Conservation (phyloP, 2,797 vertebrate species). For the Nasua narica region DNA sequence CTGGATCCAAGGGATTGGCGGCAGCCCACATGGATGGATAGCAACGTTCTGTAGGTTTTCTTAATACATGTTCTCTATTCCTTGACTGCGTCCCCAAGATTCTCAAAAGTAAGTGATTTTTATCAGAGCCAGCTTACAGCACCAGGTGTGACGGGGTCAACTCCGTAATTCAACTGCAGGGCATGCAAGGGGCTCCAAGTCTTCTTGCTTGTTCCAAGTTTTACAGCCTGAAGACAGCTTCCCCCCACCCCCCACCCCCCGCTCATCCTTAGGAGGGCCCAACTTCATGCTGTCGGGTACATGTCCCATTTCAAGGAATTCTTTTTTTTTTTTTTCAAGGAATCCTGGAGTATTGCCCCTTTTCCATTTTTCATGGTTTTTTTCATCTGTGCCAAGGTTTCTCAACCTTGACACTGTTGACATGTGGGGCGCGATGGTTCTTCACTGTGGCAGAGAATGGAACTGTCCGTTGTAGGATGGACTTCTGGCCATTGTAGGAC, state of each 20-base stretch:
- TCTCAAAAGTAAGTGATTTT: conserved; percentile 39
- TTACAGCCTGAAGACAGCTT: not conserved
- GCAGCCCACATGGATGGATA: not conserved
- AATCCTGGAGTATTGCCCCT: not conserved
- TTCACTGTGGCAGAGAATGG: not conserved
- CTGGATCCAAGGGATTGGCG: not conserved
- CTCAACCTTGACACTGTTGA: not conserved
- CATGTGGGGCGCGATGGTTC: not conserved
- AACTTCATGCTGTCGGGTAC: not conserved
- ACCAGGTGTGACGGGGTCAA: not conserved
- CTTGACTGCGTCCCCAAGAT: not conserved
- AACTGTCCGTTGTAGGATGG: not conserved
- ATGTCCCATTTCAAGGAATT: not conserved
- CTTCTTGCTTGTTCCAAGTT: not conserved
- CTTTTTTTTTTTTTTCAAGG: not conserved
- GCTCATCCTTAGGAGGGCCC: not conserved
- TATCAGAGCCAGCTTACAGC: not conserved
- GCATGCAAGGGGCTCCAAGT: not conserved
- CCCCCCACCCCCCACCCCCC: not conserved
- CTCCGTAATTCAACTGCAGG: not conserved
- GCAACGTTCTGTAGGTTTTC: not conserved
- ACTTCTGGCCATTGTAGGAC: not conserved
- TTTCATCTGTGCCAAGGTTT: not conserved
- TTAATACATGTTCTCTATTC: not conserved
- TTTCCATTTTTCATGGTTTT: not conserved